These are phyloP conservation scores for Hiodon tergisus DNA, from an alignment of 2,113 vertebrate species.

Conservation along the genomic window DNA sequence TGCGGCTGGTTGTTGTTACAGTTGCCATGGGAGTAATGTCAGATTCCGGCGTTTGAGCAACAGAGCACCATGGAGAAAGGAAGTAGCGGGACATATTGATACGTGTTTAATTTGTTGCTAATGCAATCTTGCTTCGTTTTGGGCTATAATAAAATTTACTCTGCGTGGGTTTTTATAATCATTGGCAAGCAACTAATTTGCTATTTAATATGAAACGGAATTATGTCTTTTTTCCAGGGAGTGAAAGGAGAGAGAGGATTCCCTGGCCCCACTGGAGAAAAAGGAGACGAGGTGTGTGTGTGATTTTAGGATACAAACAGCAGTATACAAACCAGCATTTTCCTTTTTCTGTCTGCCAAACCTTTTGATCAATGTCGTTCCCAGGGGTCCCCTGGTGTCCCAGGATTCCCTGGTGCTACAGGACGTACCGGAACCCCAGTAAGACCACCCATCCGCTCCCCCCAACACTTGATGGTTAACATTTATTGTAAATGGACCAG, in stretches of 20 bases:
- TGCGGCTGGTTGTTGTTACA: slow-evolving; percentile 28
- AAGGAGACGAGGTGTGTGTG: slow-evolving; percentile 84
- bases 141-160: no score
- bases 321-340: neutral
- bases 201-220: neutral
- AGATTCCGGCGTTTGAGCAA: neutral
- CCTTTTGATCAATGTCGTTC: slow-evolving; percentile 10
- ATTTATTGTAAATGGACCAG: no score
- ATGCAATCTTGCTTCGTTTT: no score
- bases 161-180: no score
- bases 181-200: no score
- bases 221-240: slow-evolving; percentile 61
- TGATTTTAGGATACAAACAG: slow-evolving; percentile 19
- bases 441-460: slow-evolving; percentile 45
- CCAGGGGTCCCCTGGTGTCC: slow-evolving; percentile 77
- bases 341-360: neutral
- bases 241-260: slow-evolving; percentile 93
- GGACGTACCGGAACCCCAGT: slow-evolving; percentile 77
- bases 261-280: slow-evolving; percentile 80
- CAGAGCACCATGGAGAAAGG: no score
- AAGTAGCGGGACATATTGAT: no score
- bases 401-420: slow-evolving; percentile 72
- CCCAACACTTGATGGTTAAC: neutral
- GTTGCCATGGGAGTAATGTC: slow-evolving; percentile 60
- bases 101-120: no score